Base-by-base conservation (phyloP, 2,113 vertebrate species). In the Uropsilus gracilis region DNA sequence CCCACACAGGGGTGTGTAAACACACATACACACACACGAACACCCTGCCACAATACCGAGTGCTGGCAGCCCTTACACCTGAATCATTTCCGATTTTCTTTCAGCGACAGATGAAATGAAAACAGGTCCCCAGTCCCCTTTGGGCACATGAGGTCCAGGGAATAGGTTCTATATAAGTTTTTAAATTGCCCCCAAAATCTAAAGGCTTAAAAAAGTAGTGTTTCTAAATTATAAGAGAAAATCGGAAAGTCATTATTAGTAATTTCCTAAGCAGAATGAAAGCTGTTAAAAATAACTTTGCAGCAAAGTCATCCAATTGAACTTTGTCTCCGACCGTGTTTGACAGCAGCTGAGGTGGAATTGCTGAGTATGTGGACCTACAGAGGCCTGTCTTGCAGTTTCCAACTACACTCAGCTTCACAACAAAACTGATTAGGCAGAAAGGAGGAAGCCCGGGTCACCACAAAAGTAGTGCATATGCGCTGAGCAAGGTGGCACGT, bases 221-320 rank as follows among this genome's bases (percentile, higher is more conserved):
- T 32, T 30, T 64, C 37, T 12, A 84, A 95, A 66, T 75, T 48
- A 91, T 42, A 26, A 81, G 81, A 91, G 16, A 91, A 66, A 71
- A 71, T 3, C 13, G 11, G 17, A 78, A 86, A 59, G 55, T 48
- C 46, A 77, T 37, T 37, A 42, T 18, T 50, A 50, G 20, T 73
- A 64, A 86, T 59, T 77, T 48, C n/a, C 86, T 61, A 77, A 91
- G 50, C 22, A 93, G 91, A 72, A 68, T 55, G 42, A 80, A 96
- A 85, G 73, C 7, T 16, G 16, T 55, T 20, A 18, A 78, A 88
- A 55, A 93, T n/a, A 46, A 12, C 13, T n/a, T 57, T 8, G 66
- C 3, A 61, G 24, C 16, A 85, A 44, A 92, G 32, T 3, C 42
- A 32, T 37, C 42, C 53, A 37, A 10, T 73, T 87, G 71, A 91